Base-by-base conservation (phyloP, 2,888 invertebrate species). In the Opisthograptis luteolata region DNA sequence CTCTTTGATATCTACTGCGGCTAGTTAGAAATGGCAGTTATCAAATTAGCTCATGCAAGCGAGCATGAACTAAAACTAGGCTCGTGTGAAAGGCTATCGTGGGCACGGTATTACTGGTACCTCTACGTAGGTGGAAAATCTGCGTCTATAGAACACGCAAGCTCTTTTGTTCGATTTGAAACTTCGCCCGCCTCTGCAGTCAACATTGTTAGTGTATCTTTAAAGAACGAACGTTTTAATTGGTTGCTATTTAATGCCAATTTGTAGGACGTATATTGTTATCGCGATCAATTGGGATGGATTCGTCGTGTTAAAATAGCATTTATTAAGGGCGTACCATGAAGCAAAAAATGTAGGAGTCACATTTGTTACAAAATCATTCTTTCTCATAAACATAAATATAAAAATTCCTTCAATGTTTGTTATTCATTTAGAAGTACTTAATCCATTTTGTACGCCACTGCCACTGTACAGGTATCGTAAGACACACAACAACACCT, bases 1-100 rank as follows among this genome's bases (percentile, higher is more conserved):
- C 2, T 20, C 12, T 10, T 17, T 25, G 12, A 41, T 24, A 41
- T 36, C 25, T 17, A 8, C 14, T 47, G n/a, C 41, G 39, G 22
- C 30, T 25, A 12, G 30, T 40, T 49, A 39, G 36, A 43, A 53
- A 45, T 19, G 35, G 40, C 25, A 47, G 45, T 58, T 57, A 46
- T 60, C 43, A 55, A 51, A 60, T 56, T 45, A 57, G 58, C 51
- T 45, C 58, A 49, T 59, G 52, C 20, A 45, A 45, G 47, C 43
- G 48, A 57, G 51, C 50, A 54, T 58, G 61, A 47, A 53, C 30
- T 52, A 46, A 56, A 47, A 39, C 28, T 37, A 15, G 41, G 19
- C 28, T 37, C 12, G 43, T 55, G 22, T 44, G 30, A 44, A 55
- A 58, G 46, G 50, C 41, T 35, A 25, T 36, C 44, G 30, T 50